These are phyloP conservation scores for Abrostola tripartita DNA, from an alignment of 2,888 invertebrate species.

Conservation along the genomic window DNA sequence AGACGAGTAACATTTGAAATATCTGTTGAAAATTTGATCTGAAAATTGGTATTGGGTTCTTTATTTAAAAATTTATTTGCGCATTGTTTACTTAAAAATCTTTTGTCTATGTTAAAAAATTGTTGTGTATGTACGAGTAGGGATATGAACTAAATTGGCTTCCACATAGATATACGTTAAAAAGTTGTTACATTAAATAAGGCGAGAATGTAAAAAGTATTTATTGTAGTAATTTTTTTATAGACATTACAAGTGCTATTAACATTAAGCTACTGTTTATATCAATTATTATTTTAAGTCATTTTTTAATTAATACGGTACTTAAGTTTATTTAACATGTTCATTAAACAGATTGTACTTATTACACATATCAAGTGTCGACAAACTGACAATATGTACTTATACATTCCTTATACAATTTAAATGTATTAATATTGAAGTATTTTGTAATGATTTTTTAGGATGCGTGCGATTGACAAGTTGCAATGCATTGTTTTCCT, in stretches of 20 bases:
- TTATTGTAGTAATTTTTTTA: conserved; percentile 3
- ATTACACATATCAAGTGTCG: conserved; percentile 9
- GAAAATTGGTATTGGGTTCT: too few relatives aligned
- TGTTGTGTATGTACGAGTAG: too few relatives aligned
- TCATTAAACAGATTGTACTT: neutral
- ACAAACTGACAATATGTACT: conserved; percentile 41
- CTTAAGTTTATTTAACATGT: conserved; percentile 11
- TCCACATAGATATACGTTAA: neutral
- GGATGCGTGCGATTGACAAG: neutral
- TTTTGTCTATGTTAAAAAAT: too few relatives aligned
- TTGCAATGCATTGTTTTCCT: neutral
- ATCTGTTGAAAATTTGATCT: too few relatives aligned
- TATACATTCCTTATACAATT: conserved; percentile 34
- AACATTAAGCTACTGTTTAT: neutral
- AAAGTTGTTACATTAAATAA: neutral
- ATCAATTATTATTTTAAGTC: neutral
- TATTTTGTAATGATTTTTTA: conserved; percentile 4
- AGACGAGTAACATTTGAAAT: too few relatives aligned
- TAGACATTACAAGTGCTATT: neutral
- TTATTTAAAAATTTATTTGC: too few relatives aligned
- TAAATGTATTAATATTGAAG: conserved; percentile 10
- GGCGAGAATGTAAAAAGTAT: conserved; percentile 11
- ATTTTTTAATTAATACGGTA: conserved; percentile 1
- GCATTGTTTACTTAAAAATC: too few relatives aligned
- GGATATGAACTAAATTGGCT: neutral